Evolutionary conservation across 2,888 invertebrate species (phyloP), one percentile per base, ranked within the genome.

Genomic region (Hemaris fuciformis): DNA sequence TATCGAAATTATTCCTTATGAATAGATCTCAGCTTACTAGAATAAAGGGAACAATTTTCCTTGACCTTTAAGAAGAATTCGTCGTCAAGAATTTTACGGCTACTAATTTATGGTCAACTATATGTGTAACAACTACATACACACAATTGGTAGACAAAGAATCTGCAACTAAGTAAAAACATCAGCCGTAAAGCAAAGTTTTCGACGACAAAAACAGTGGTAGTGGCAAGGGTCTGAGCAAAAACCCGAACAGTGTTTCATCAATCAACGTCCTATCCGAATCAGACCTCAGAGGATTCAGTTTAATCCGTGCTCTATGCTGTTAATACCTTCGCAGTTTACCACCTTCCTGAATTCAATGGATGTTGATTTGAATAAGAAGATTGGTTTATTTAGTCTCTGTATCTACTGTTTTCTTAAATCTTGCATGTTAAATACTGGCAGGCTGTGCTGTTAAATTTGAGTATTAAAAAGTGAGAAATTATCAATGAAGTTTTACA

Each of bases 231-330:
- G 38, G 60, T 62, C 57, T 62, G 57, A 57, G 66, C 61, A 62
- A 68, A 68, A 68, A 67, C 65, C 60, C 25, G 42, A 31, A 60
- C 18, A 23, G 67, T 27, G 64, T 61, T 68, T 69, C 73, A 73
- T 73, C 71, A 69, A 73, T 74, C 73, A 74, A 70, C 60, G 74
- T 71, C 71, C 61, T 65, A 69, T 69, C 64, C 63, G 68, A 70
- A 72, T 68, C 71, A 70, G 65, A 66, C 63, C 70, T 66, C 45
- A 15, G 59, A 63, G 68, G 65, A 66, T 66, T 38, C 66, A 61
- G 64, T 62, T 62, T 71, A 67, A 74, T 71, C 69, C 66, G 60
- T 34, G 57, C 65, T 64, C 65, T 66, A 68, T 65, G 62, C 63
- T 66, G 62, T 65, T 67, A 65, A 69, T 67, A 13, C 64, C 64